These are phyloP conservation scores for Odontamblyopus rebecca DNA, from an alignment of 2,797 vertebrate genomes.

Conservation along the genomic window DNA sequence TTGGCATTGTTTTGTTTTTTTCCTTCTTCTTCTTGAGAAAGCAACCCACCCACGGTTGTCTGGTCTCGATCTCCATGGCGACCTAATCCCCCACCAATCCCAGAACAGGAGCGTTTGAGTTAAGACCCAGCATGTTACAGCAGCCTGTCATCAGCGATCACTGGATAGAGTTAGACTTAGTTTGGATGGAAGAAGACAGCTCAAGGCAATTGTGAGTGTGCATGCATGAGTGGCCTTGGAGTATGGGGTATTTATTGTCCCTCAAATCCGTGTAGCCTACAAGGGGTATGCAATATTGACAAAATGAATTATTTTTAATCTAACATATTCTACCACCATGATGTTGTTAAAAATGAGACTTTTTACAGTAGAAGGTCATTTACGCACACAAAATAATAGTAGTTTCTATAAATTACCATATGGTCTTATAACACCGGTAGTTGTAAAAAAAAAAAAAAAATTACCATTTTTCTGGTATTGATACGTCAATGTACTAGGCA, in stretches of 20 bases:
- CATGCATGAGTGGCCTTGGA: not conserved
- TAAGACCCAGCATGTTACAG: slow-evolving; percentile 46
- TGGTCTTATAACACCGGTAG: too few relatives aligned
- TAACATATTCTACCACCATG: not conserved
- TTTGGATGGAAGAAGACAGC: slow-evolving; percentile 41
- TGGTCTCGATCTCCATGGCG: slow-evolving; percentile 66
- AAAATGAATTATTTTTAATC: not conserved
- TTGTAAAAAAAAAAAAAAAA: too few relatives aligned
- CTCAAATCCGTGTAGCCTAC: slow-evolving; percentile 22
- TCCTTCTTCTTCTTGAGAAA: slow-evolving; percentile 33
- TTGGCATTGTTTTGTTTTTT: slow-evolving; percentile 49
- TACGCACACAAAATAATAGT: not conserved
- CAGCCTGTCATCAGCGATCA: slow-evolving; percentile 57
- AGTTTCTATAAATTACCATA: too few relatives aligned
- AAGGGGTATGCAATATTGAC: not conserved
- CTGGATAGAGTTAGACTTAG: slow-evolving; percentile 43
- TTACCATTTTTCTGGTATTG: not conserved
- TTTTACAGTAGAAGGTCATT: not conserved
- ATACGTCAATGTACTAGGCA: not conserved
- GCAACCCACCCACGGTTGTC: slow-evolving; percentile 61
- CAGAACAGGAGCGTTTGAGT: slow-evolving; percentile 57
- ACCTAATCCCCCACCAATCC: slow-evolving; percentile 65
- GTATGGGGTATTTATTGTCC: slow-evolving; percentile 25
- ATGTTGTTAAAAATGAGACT: not conserved
- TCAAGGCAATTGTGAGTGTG: slow-evolving; percentile 27